A percentile compares a stretch with the other conserved stretches of the same genome.
Evolutionary conservation across 2,797 vertebrate species (phyloP).

Genomic region (Leptatherina wallacei): DNA sequence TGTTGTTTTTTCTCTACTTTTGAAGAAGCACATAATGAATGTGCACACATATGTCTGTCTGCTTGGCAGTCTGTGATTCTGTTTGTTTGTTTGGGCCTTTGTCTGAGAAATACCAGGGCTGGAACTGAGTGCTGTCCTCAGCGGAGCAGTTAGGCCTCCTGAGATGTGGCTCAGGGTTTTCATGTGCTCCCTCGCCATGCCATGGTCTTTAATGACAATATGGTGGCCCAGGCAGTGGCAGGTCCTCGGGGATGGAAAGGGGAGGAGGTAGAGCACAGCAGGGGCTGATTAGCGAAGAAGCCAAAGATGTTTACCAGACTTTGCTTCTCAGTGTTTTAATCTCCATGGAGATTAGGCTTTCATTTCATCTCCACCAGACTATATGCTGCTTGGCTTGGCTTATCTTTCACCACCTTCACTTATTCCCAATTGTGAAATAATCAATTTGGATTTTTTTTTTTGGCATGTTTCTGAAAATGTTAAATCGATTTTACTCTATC

Average conservation of each 20-base stretch:
- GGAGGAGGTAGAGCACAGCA: constrained; percentile 32
- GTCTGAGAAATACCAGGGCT: constrained; percentile 62
- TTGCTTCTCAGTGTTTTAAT: constrained; percentile 65
- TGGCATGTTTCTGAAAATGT: constrained; percentile 6
- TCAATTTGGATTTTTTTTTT: background rate
- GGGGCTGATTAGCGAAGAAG: constrained; percentile 70
- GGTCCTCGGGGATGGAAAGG: constrained; percentile 59
- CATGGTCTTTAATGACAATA: constrained; percentile 85
- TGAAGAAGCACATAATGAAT: constrained; percentile 62
- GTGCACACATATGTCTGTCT: constrained; percentile 58
- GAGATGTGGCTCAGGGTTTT: constrained; percentile 77
- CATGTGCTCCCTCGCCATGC: constrained; percentile 69
- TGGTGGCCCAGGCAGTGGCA: constrained; percentile 78
- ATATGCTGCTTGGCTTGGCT: constrained; percentile 40
- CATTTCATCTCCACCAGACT: constrained; percentile 45
- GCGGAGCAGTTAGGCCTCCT: constrained; percentile 64
- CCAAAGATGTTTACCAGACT: constrained; percentile 78
- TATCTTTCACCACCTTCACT: constrained; percentile 45
- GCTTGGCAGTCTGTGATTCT: constrained; percentile 49
- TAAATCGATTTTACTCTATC: background rate
- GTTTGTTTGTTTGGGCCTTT: constrained; percentile 65
- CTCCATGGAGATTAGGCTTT: constrained; percentile 65
- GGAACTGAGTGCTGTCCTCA: constrained; percentile 61
- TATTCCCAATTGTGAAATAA: constrained; percentile 31
- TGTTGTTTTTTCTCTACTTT: constrained; percentile 30